These are phyloP conservation scores for Drosophila merina DNA, from an alignment of 2,888 invertebrate species.

Conservation along the genomic window DNA sequence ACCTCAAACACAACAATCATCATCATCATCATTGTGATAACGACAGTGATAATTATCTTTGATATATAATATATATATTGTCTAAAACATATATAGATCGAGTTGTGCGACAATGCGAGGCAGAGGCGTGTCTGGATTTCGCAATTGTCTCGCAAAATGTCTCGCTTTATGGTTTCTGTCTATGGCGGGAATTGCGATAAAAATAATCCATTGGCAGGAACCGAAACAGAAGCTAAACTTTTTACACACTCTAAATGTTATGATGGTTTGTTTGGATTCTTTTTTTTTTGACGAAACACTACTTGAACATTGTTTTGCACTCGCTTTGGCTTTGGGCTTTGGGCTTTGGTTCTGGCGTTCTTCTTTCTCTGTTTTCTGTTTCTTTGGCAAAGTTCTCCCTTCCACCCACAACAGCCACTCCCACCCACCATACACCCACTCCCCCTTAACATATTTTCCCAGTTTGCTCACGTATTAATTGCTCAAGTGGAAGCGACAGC, in stretches of 20 bases:
- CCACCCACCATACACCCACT: constrained; percentile 8
- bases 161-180: constrained; percentile 47
- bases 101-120: constrained; percentile 64
- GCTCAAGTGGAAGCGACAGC: constrained; percentile 74
- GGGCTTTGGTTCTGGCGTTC: constrained; percentile 5
- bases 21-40: constrained; percentile 46
- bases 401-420: constrained; percentile 3
- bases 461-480: constrained; percentile 79
- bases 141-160: constrained; percentile 64
- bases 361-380: constrained; percentile 18
- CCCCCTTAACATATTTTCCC: constrained; percentile 58
- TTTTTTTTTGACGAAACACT: constrained; percentile 50
- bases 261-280: constrained; percentile 16
- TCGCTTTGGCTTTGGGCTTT: constrained; percentile 41
- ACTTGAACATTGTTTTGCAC: constrained; percentile 75
- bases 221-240: constrained; percentile 31
- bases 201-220: constrained; percentile 39
- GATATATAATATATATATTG: background rate
- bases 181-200: constrained; percentile 34
- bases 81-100: constrained; percentile 46
- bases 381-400: constrained; percentile 4
- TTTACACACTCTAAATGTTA: constrained; percentile 53
- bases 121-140: constrained; percentile 74
- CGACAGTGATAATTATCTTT: constrained; percentile 40
- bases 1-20: constrained; percentile 43